Base-by-base conservation (phyloP, 2,797 vertebrate species). In the Cyprinella venusta region DNA sequence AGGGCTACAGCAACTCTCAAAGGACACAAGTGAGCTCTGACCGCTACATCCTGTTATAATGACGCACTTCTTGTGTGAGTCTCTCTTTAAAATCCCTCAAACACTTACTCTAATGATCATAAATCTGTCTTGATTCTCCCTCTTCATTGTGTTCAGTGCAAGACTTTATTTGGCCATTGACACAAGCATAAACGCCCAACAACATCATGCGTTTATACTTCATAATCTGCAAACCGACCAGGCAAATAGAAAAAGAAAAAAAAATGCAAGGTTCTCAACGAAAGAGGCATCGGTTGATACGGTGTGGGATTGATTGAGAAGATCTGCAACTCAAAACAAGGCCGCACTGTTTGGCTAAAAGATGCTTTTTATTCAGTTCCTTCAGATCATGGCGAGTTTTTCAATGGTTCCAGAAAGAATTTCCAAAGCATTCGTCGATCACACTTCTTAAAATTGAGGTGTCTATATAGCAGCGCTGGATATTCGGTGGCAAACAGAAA, bases 51-150 rank as follows among this genome's bases (percentile, higher is more conserved):
- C 71, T 68, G 71, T 75, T 67, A 52, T 6, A 26, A 75, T 76
- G n/a, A 76, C n/a, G 36, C 59, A 76, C 71, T 82, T 82, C 80
- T 70, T 82, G 70, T 75, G 30, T 3, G 30, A 71, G 50, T 45
- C 63, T 36, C 68, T 61, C 74, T 24, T 24, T 7, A 1, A 74
- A 74, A n/a, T 30, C 71, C 30, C 71, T 56, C 30, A 75, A 56
- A 75, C 72, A 70, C 40, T 54, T 30, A 45, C 12, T 7, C 16
- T 42, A 54, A 56, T 54, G 40, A 36, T 50, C 45, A 24, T 4
- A 38, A 68, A 68, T 38, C 48, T 4, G 5, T 15, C 24, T 65
- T 2, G 1, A 8, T n/a, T 75, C 15, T 59, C 21, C 26, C 3
- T 42, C 42, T 52, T 30, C 21, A 21, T 21, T 19, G 70, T 40